A percentile compares a stretch with the other conserved stretches of the same genome.
Evolutionary conservation across 64 coral and sea anemone genomes (phyloP).

Genomic region (Montipora foliosa): DNA sequence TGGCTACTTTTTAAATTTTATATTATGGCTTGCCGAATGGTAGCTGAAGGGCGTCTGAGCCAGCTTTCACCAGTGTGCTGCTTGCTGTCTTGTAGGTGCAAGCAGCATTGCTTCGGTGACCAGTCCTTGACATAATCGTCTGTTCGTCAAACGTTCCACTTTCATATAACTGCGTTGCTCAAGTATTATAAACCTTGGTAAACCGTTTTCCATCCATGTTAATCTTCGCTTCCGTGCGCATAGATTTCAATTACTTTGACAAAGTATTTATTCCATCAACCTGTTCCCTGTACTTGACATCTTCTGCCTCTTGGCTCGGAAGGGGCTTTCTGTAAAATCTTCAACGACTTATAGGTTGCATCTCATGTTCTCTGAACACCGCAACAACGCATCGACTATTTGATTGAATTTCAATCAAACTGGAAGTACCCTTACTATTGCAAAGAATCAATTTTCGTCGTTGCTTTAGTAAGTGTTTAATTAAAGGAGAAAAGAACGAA

Average conservation of each 20-base stretch:
- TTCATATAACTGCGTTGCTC: background rate
- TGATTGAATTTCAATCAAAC: background rate
- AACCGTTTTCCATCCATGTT: conserved; percentile 9
- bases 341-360: conserved; percentile 13
- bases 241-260: conserved; percentile 33
- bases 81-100: background rate
- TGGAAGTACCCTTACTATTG: background rate
- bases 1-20: background rate
- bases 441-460: background rate
- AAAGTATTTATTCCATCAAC: conserved; percentile 28
- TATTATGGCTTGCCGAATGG: background rate
- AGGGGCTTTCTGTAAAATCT: conserved; percentile 44
- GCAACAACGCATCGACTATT: too few species aligned
- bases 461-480: background rate
- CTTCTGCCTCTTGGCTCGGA: conserved; percentile 1
- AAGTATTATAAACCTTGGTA: background rate
- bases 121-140: background rate
- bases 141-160: background rate
- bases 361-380: background rate
- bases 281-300: background rate
- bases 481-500: background rate
- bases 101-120: too few species aligned
- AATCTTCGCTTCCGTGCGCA: conserved; percentile 25
- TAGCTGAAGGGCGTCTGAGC: background rate
- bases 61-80: background rate